phyloP scores from a whole-genome alignment of 1,140 invertebrate genomes.

The Eueides isabella region DNA sequence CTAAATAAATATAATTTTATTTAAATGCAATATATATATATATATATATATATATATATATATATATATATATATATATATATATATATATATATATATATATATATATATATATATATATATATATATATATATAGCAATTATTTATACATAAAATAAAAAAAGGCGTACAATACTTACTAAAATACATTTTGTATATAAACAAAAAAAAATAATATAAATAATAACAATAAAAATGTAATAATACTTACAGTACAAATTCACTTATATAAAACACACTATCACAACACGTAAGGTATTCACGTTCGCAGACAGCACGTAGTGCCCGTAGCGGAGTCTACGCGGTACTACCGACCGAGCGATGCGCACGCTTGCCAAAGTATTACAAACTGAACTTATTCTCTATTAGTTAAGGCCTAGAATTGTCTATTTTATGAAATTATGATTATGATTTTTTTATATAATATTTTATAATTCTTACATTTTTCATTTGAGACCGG shows the following conservation, averaged over 20 bases:
- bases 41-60: no score
- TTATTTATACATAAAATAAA: no score
- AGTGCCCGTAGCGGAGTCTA: conserved; percentile 57
- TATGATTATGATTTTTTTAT: neutral
- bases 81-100: no score
- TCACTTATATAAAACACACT: conserved; percentile 22
- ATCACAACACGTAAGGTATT: conserved; percentile 36
- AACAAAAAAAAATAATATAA: no score
- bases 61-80: no score
- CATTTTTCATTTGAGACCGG: no score
- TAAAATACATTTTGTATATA: no score
- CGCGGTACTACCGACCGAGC: conserved; percentile 58
- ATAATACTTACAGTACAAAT: neutral
- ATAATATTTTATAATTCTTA: neutral
- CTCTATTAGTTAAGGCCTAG: conserved; percentile 41
- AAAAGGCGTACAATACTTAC: no score
- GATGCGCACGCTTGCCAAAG: conserved; percentile 43
- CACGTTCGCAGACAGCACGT: conserved; percentile 47
- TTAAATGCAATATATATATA: no score
- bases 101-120: no score
- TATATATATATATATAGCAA: neutral
- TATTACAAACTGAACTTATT: conserved; percentile 41
- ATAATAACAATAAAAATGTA: neutral
- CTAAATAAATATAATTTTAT: neutral
- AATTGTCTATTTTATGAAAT: conserved; percentile 27